A percentile compares a stretch with the other conserved stretches of the same genome.
These are phyloP conservation scores for Rhagoletis zephyria DNA, from an alignment of 1,140 invertebrate genomes.

Conservation along the genomic window DNA sequence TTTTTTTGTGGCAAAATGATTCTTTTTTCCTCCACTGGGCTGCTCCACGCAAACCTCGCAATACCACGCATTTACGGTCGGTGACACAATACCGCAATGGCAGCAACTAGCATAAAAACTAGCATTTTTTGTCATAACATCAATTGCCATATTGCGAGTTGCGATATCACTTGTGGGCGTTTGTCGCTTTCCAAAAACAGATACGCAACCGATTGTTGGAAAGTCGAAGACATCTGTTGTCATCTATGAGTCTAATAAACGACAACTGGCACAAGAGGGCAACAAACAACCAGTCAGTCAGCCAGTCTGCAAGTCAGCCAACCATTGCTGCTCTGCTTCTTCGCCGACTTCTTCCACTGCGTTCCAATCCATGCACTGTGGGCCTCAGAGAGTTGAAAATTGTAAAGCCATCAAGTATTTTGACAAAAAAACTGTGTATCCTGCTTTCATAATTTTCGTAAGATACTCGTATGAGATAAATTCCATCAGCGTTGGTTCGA, in stretches of 20 bases:
- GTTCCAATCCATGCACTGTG: constrained; percentile 23
- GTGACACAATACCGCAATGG: constrained; percentile 19
- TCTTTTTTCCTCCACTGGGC: neutral
- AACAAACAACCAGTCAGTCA: neutral
- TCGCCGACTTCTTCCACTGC: neutral
- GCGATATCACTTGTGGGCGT: constrained; percentile 14
- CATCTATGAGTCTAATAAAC: neutral
- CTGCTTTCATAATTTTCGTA: no score
- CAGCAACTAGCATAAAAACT: neutral
- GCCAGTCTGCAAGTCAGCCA: neutral
- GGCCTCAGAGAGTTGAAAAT: neutral
- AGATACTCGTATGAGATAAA: no score
- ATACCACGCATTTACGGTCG: constrained; percentile 27
- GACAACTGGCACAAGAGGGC: neutral
- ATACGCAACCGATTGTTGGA: constrained; percentile 21
- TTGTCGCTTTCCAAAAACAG: constrained; percentile 44
- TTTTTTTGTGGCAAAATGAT: neutral
- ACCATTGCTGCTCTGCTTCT: neutral
- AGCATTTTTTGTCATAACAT: neutral
- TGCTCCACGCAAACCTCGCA: constrained; percentile 9
- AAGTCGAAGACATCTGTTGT: constrained; percentile 37
- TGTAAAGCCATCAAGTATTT: no score
- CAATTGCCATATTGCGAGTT: constrained; percentile 21
- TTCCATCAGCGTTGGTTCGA: no score
- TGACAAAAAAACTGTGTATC: no score